Conservation (phyloP, 2,113 vertebrate genomes). For the Synodontis membranacea region DNA sequence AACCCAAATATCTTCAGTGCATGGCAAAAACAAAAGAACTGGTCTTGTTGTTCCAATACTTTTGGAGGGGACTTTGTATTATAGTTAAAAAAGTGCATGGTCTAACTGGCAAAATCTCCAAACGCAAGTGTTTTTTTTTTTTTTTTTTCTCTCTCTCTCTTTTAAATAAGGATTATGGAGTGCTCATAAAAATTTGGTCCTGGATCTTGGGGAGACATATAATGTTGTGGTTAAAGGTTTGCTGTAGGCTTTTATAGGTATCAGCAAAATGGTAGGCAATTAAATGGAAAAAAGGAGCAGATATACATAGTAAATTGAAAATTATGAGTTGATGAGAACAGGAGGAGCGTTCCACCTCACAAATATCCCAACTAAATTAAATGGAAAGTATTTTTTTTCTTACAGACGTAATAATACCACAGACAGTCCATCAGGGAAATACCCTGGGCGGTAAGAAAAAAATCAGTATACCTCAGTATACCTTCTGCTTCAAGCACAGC, state of each 20-base stretch:
- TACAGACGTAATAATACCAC: slow-evolving; percentile 26
- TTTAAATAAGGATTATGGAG: background rate
- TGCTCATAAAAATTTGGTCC: slow-evolving; percentile 26
- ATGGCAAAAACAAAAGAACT: background rate
- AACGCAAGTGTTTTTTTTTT: background rate
- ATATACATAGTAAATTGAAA: background rate
- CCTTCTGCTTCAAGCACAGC: slow-evolving; percentile 38
- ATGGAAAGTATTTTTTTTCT: slow-evolving; percentile 34
- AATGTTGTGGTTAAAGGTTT: slow-evolving; percentile 36
- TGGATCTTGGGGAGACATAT: slow-evolving; percentile 6
- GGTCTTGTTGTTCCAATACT: background rate
- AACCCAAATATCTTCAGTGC: background rate
- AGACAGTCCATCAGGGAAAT: background rate
- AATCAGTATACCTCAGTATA: slow-evolving; percentile 46
- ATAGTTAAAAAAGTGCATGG: background rate
- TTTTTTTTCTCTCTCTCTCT: too few species aligned
- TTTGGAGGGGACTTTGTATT: background rate
- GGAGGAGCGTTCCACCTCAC: background rate
- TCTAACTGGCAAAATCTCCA: background rate
- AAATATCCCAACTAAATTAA: background rate
- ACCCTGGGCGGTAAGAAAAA: slow-evolving; percentile 12
- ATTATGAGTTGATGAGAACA: slow-evolving; percentile 20
- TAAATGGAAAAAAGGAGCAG: background rate
- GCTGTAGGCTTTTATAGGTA: slow-evolving; percentile 12
- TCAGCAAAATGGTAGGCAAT: slow-evolving; percentile 20